Base-by-base conservation (phyloP, 1,140 invertebrate genomes). In the Drosophila mayri region DNA sequence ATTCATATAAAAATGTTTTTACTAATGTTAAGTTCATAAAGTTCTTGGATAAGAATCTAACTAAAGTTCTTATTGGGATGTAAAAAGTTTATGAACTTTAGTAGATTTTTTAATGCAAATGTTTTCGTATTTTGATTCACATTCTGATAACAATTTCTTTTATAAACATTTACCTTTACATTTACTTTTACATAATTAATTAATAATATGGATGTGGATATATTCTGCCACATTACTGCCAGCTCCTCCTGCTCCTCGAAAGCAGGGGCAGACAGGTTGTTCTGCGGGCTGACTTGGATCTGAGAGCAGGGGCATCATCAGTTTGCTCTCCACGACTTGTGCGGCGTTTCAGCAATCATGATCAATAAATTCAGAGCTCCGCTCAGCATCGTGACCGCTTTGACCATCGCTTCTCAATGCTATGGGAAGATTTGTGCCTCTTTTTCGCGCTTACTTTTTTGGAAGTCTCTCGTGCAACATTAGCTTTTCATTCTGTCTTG, bases 301-400 rank as follows among this genome's bases (percentile, higher is more conserved):
- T 32, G 47, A 37, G n/a, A n/a, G 18, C 59, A 43, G 35, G 78
- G 79, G 74, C 59, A 79, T 81, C 82, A 86, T 72, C 62, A 47
- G 59, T 63, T 70, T 59, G 38, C 61, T 47, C 64, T 35, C 70
- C 75, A 83, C 83, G 79, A 79, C 82, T 79, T 87, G 79, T 88
- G 84, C 80, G 84, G 84, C 80, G 73, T 73, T 75, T 30, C 76
- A 87, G 76, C 58, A 88, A 87, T 87, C 80, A 87, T 88, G 83
- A 87, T 87, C 83, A 87, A 87, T 87, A 87, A 88, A 87, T 88
- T 88, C 58, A 70, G 67, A 66, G 60, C 44, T 79, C 46, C 38
- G 8, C 65, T 16, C 54, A 32, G 57, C 50, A 68, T 87, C 84
- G 84, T 87, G 84, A 87, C 83, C 80, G 38, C 38, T 65, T 77